Evolutionary conservation across 2,888 invertebrate species (phyloP).

Genomic region (Archips xylosteana): DNA sequence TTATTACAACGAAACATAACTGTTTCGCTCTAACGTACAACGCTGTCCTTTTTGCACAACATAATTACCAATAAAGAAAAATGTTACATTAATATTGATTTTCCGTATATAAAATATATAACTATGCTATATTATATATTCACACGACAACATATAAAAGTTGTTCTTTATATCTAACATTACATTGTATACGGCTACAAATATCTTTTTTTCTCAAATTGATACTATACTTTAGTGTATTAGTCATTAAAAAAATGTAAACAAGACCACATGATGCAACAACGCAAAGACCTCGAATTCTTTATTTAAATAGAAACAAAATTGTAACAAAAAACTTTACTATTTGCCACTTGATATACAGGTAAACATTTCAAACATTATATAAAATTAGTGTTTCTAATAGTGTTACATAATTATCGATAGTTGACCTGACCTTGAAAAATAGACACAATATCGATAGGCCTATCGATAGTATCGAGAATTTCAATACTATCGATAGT

Average conservation of each 20-base stretch:
- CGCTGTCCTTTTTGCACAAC: background rate
- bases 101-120: conserved; percentile 41
- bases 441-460: no score
- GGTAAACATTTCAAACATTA: no score
- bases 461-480: no score
- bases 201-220: background rate
- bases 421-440: no score
- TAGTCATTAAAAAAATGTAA: background rate
- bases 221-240: background rate
- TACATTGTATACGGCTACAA: conserved; percentile 9
- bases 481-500: no score
- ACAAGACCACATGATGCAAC: background rate
- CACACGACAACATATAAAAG: conserved; percentile 33
- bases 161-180: conserved; percentile 15
- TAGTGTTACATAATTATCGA: no score
- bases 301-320: no score
- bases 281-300: no score
- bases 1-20: background rate
- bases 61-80: background rate
- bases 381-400: no score
- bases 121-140: conserved; percentile 29
- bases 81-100: conserved; percentile 24
- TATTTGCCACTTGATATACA: no score
- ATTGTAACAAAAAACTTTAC: no score
- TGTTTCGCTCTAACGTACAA: background rate